These are phyloP conservation scores for Drosophila paracracens DNA, from an alignment of 2,888 invertebrate genomes.

Conservation along the genomic window DNA sequence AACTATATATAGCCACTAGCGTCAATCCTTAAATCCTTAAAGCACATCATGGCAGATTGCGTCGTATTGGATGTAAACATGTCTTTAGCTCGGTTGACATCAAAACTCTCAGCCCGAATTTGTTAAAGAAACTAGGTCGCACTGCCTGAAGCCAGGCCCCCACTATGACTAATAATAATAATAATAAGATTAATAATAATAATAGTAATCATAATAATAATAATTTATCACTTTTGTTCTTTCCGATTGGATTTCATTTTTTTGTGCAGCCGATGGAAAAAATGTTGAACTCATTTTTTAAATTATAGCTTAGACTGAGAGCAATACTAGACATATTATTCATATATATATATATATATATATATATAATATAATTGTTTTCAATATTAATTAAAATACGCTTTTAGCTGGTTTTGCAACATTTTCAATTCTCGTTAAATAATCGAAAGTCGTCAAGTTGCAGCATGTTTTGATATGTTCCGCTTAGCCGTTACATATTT, in stretches of 20 bases:
- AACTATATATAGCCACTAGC: background rate
- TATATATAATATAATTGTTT: background rate
- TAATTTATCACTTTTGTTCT: background rate
- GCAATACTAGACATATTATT: background rate
- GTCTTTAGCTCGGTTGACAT: too few relatives aligned
- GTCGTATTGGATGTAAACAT: background rate
- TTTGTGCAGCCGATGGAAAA: background rate
- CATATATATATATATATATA: background rate
- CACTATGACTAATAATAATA: background rate
- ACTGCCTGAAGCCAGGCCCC: background rate
- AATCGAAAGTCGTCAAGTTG: background rate
- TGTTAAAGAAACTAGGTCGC: background rate
- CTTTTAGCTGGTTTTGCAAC: background rate
- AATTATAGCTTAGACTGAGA: background rate
- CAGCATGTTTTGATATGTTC: conserved; percentile 1
- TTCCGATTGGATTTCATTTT: background rate
- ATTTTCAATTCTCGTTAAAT: background rate
- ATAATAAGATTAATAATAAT: background rate
- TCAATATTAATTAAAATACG: background rate
- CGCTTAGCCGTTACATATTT: conserved; percentile 48
- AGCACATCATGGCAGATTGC: background rate
- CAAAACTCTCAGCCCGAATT: too few relatives aligned
- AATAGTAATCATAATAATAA: background rate
- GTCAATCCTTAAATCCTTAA: background rate
- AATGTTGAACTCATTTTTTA: background rate